These are phyloP conservation scores for Cassiopea andromeda DNA, from an alignment of 30 jellyfish, hydroid and myxozoan genomes.

Conservation along the genomic window DNA sequence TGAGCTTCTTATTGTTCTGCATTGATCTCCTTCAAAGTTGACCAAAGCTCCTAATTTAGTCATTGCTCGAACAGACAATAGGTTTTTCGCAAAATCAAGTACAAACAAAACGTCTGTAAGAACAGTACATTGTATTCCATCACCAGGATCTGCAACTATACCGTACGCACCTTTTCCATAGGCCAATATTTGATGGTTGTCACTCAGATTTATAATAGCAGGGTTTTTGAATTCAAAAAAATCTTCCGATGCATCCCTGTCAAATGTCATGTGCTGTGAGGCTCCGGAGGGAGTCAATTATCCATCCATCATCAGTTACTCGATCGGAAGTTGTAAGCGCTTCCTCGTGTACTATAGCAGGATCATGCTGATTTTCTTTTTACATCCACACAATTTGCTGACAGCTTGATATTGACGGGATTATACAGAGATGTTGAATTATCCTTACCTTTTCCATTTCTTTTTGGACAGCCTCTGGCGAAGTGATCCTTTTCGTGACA, in stretches of 20 bases:
- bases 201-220: slow-evolving; percentile 38
- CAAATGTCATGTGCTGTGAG: slow-evolving; percentile 56
- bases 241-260: slow-evolving; percentile 47
- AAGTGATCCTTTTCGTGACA: slow-evolving; percentile 4
- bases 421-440: background rate
- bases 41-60: slow-evolving; percentile 55
- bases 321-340: slow-evolving; percentile 27
- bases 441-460: slow-evolving; percentile 4
- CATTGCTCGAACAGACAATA: slow-evolving; percentile 63
- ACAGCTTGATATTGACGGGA: background rate
- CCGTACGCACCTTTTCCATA: slow-evolving; percentile 63
- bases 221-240: slow-evolving; percentile 50
- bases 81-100: slow-evolving; percentile 47
- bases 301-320: slow-evolving; percentile 44
- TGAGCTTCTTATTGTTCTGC: slow-evolving; percentile 37
- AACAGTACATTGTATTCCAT: slow-evolving; percentile 32
- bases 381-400: slow-evolving; percentile 9
- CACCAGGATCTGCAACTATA: slow-evolving; percentile 18
- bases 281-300: slow-evolving; percentile 64
- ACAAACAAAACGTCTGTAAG: slow-evolving; percentile 42
- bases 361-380: slow-evolving; percentile 1
- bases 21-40: slow-evolving; percentile 51
- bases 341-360: slow-evolving; percentile 28
- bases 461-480: background rate
- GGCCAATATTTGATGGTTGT: slow-evolving; percentile 41